Conservation (phyloP, 2,797 vertebrate genomes). For the Nyctibius grandis region DNA sequence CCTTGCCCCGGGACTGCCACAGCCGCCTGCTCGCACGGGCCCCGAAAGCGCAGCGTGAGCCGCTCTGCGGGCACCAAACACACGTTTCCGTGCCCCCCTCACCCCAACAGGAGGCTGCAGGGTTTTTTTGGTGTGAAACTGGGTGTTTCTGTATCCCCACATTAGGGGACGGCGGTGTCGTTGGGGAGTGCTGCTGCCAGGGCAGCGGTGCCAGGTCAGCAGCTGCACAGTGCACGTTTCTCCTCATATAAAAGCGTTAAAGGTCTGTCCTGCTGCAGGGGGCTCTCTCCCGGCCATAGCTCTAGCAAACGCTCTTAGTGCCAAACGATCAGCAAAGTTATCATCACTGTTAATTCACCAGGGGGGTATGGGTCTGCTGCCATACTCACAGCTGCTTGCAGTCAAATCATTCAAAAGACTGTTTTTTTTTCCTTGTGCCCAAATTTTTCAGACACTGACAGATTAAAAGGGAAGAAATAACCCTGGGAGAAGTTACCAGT, state of each 20-base stretch:
- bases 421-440: background rate
- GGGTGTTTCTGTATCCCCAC: background rate
- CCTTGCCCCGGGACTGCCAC: fast-evolving
- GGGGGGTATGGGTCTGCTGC: background rate
- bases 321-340: no score
- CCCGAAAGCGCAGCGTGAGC: background rate
- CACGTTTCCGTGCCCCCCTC: fast-evolving
- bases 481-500: background rate
- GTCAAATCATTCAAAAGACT: background rate
- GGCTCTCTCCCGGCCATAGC: background rate
- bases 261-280: background rate
- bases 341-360: fast-evolving
- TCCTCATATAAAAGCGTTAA: no score
- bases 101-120: fast-evolving
- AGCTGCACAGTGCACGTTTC: fast-evolving
- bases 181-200: background rate
- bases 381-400: fast-evolving
- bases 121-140: fast-evolving
- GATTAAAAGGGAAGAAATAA: background rate
- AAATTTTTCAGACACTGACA: background rate
- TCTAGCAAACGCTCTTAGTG: fast-evolving
- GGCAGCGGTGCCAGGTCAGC: fast-evolving
- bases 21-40: background rate
- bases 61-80: fast-evolving
- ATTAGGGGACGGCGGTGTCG: fast-evolving